phyloP scores from a whole-genome alignment of 2,888 invertebrate species.

The Drosophila helvetica region DNA sequence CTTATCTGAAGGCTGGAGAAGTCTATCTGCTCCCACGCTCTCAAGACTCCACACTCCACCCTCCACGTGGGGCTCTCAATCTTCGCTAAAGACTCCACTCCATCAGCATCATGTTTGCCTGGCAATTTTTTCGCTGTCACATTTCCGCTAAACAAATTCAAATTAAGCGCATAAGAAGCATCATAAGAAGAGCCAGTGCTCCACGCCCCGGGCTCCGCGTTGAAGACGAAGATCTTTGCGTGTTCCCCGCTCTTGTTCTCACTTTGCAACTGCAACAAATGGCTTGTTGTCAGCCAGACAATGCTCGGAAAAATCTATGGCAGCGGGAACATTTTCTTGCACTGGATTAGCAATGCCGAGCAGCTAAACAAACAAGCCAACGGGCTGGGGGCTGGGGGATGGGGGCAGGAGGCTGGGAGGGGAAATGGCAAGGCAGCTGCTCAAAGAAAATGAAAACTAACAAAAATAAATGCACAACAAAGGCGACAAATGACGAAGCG shows the following conservation, averaged over 20 bases:
- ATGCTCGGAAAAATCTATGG: slow-evolving; percentile 59
- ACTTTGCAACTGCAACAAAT: slow-evolving; percentile 58
- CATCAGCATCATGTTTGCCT: not conserved
- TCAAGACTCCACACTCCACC: not conserved
- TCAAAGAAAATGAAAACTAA: slow-evolving; percentile 64
- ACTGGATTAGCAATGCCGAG: slow-evolving; percentile 61
- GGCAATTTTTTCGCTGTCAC: slow-evolving; percentile 41
- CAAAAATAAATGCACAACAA: slow-evolving; percentile 58
- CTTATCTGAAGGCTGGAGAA: not conserved
- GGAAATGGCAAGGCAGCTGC: slow-evolving; percentile 59
- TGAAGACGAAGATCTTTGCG: slow-evolving; percentile 18
- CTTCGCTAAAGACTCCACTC: slow-evolving; percentile 10
- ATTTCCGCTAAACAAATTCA: slow-evolving; percentile 62
- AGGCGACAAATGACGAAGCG: slow-evolving; percentile 3
- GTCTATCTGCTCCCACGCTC: not conserved
- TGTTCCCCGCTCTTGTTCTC: slow-evolving; percentile 21
- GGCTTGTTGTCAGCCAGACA: slow-evolving; percentile 53
- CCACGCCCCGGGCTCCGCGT: too few relatives aligned
- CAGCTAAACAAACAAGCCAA: slow-evolving; percentile 25
- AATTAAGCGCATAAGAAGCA: slow-evolving; percentile 54
- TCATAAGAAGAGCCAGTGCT: slow-evolving; percentile 11
- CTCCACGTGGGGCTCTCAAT: not conserved
- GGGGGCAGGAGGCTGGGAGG: slow-evolving; percentile 4
- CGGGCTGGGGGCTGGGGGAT: not conserved
- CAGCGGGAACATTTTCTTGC: slow-evolving; percentile 53